Evolutionary conservation across 1,140 invertebrate genomes (phyloP), one percentile per base, ranked within the genome.

Genomic region (Orchestia grillus): DNA sequence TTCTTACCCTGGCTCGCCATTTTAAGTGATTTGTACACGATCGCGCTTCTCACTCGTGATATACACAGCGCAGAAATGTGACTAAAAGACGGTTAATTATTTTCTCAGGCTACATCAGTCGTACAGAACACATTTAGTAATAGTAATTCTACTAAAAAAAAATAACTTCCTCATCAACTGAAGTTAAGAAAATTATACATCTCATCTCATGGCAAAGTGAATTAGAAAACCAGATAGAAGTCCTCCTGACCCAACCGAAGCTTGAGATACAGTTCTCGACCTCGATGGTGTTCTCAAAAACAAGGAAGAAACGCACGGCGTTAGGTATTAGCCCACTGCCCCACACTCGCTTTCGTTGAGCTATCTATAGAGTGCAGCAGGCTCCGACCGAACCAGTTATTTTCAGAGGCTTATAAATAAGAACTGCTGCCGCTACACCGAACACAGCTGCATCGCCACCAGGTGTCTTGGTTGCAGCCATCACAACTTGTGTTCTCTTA

Each of bases 291-390:
- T 77, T 8, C 62, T 77, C 62, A 77, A 23, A 53, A 77, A 77
- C 62, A 77, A 77, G 62, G 15, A 77, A 77, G 62, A 77, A 77
- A 77, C 62, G n/a, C n/a, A 77, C 62, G 36, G 62, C 36, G 28
- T 77, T 77, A 36, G 62, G 62, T 77, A 77, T 36, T 77, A 77
- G 62, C 62, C 15, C 62, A 77, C 62, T 77, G 62, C 15, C 62
- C 28, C 62, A 77, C 62, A 36, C 62, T 77, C 62, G 28, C 62
- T 77, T 77, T 77, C 62, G 62, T 77, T 77, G 11, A 77, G 62
- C 62, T 77, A 77, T 77, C 62, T 77, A 77, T 77, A 77, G 62
- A 77, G 62, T 77, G 62, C 62, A 77, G 62, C 62, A 77, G 62
- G 62, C 28, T 23, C 62, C 28, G 15, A 77, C 15, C 62, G 36